phyloP scores from a whole-genome alignment of 2,113 vertebrate species.

The Catharus fuscescens region DNA sequence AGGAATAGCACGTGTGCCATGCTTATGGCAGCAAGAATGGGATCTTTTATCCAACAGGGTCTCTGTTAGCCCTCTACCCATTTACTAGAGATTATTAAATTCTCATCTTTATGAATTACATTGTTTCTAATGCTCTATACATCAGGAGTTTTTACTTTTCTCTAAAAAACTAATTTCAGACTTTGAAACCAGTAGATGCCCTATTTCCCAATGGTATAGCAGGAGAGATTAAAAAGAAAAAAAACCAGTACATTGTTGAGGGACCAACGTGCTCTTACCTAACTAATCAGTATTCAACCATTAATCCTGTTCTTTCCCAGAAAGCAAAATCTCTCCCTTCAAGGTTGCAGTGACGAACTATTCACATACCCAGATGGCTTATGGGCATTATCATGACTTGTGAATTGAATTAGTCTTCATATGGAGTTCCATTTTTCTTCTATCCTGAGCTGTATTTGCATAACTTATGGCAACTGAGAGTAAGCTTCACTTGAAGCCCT shows the following conservation, averaged over 20 bases:
- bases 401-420: neutral
- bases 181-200: neutral
- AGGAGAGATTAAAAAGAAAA: conserved; percentile 9
- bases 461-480: neutral
- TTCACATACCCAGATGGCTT: neutral
- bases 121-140: neutral
- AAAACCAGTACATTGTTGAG: neutral
- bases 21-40: neutral
- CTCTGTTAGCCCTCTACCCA: neutral
- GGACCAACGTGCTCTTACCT: neutral
- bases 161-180: conserved; percentile 15
- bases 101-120: neutral
- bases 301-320: conserved; percentile 11
- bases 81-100: neutral
- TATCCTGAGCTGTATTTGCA: neutral
- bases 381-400: neutral
- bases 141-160: neutral
- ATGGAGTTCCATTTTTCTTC: neutral
- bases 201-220: neutral
- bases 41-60: neutral
- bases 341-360: neutral
- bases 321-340: neutral
- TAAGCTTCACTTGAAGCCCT: neutral
- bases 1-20: neutral
- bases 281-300: neutral